A percentile compares a stretch with the other conserved stretches of the same genome.
Conservation (phyloP, 92 coral and sea anemone genomes). For the Heteractis magnifica region DNA sequence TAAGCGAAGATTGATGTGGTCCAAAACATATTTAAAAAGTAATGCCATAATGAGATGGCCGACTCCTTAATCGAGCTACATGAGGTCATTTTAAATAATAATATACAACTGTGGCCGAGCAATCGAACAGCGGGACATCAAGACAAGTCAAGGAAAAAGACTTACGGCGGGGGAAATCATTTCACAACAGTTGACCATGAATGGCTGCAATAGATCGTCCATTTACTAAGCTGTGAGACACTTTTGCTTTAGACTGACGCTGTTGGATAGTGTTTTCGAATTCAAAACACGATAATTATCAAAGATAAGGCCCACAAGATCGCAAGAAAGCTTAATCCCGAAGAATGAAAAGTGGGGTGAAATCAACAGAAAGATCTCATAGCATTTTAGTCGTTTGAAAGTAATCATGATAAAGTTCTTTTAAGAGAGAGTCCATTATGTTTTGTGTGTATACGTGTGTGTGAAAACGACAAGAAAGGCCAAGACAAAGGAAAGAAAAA, state of each 20-base stretch:
- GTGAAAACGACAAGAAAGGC: not conserved
- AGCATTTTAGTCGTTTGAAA: not conserved
- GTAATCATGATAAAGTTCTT: not conserved
- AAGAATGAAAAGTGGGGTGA: not conserved
- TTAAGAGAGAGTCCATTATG: not conserved
- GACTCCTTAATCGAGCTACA: slow-evolving; percentile 33
- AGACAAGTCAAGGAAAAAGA: slow-evolving; percentile 10
- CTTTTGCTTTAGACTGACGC: not conserved
- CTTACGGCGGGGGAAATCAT: slow-evolving; percentile 22
- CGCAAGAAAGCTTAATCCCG: not conserved
- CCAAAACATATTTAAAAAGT: slow-evolving; percentile 47
- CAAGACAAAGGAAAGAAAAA: not conserved
- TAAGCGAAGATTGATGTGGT: slow-evolving; percentile 33
- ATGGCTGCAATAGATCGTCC: slow-evolving; percentile 1
- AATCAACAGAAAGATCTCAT: not conserved
- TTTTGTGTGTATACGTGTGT: not conserved
- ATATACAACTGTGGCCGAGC: slow-evolving; percentile 34
- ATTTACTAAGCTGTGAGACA: not conserved
- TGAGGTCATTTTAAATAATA: slow-evolving; percentile 39
- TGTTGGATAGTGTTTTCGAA: slow-evolving; percentile 7
- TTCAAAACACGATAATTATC: slow-evolving; percentile 13
- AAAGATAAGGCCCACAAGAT: not conserved
- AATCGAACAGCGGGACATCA: slow-evolving; percentile 26
- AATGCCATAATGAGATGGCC: slow-evolving; percentile 48
- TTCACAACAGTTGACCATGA: slow-evolving; percentile 12